Evolutionary conservation across 2,888 invertebrate genomes (phyloP).

Genomic region (Balanococcus diminutus): DNA sequence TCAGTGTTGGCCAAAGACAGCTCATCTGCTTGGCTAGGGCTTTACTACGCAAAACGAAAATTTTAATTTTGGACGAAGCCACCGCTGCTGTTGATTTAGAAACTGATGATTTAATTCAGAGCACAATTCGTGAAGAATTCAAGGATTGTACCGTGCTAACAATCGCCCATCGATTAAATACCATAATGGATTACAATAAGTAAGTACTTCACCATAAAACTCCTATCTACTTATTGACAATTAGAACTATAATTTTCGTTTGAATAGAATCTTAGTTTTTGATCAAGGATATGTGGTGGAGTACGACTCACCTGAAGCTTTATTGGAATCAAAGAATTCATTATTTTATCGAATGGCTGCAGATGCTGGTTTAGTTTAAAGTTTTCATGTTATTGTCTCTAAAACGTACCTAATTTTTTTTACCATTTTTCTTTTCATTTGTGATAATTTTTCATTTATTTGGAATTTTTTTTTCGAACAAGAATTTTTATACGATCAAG

Average conservation of each 20-base stretch:
- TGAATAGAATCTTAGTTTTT: conserved; percentile 76
- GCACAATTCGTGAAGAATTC: conserved; percentile 87
- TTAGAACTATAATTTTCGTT: conserved; percentile 56
- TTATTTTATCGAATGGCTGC: conserved; percentile 84
- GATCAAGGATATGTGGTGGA: conserved; percentile 79
- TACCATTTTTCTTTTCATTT: too few relatives aligned
- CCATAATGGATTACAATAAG: conserved; percentile 86
- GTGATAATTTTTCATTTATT: too few relatives aligned
- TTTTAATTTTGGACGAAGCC: conserved; percentile 84
- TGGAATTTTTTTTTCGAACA: too few relatives aligned
- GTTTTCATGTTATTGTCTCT: too few relatives aligned
- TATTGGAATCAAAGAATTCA: conserved; percentile 72
- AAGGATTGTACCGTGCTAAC: conserved; percentile 86
- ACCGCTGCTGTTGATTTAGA: conserved; percentile 90
- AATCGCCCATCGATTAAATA: conserved; percentile 91
- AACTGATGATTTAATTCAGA: conserved; percentile 88
- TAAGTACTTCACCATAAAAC: conserved; percentile 57
- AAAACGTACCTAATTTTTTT: too few relatives aligned
- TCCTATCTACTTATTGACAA: background rate
- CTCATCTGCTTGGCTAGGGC: conserved; percentile 85
- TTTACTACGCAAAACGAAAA: conserved; percentile 82
- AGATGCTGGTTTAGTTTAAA: background rate
- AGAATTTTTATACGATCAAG: too few relatives aligned
- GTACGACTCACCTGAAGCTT: conserved; percentile 74
- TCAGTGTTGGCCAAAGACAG: conserved; percentile 89